Conservation (phyloP, 2,797 vertebrate genomes). For the Gouania willdenowi region DNA sequence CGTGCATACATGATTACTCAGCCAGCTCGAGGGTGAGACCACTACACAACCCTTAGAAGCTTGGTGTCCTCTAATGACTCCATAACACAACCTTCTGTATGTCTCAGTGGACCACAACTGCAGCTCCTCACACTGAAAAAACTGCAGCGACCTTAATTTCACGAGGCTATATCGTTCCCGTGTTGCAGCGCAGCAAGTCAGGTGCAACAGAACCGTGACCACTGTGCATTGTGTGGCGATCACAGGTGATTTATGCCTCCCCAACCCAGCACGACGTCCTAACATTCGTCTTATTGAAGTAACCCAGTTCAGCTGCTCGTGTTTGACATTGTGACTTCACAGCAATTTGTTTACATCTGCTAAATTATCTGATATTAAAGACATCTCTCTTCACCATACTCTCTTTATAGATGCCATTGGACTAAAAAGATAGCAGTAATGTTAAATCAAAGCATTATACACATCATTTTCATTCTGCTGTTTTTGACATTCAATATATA, state of each 20-base stretch:
- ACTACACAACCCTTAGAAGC: constrained; percentile 3
- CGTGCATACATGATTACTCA: constrained; percentile 17
- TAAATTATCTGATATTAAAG: too few relatives aligned
- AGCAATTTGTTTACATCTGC: constrained; percentile 29
- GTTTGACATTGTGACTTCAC: constrained; percentile 28
- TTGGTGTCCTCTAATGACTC: constrained; percentile 19
- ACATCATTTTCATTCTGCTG: too few relatives aligned
- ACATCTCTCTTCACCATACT: too few relatives aligned
- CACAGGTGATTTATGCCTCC: constrained; percentile 42
- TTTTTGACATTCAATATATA: too few relatives aligned
- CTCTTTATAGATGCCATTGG: too few relatives aligned
- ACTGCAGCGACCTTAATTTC: constrained; percentile 37
- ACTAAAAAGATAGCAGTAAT: too few relatives aligned
- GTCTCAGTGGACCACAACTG: constrained; percentile 10
- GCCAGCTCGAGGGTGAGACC: constrained; percentile 8
- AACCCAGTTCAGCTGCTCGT: constrained; percentile 36
- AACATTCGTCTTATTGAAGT: constrained; percentile 46
- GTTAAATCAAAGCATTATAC: too few relatives aligned
- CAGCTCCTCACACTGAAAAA: constrained; percentile 30
- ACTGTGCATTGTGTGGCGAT: constrained; percentile 36
- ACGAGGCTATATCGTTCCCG: constrained; percentile 9
- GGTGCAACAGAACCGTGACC: constrained; percentile 23
- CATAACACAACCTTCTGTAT: constrained; percentile 16
- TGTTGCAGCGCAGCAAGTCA: constrained; percentile 20
- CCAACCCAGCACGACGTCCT: constrained; percentile 21